Evolutionary conservation across 2,888 invertebrate genomes (phyloP).

Genomic region (Polymixis lichenea): DNA sequence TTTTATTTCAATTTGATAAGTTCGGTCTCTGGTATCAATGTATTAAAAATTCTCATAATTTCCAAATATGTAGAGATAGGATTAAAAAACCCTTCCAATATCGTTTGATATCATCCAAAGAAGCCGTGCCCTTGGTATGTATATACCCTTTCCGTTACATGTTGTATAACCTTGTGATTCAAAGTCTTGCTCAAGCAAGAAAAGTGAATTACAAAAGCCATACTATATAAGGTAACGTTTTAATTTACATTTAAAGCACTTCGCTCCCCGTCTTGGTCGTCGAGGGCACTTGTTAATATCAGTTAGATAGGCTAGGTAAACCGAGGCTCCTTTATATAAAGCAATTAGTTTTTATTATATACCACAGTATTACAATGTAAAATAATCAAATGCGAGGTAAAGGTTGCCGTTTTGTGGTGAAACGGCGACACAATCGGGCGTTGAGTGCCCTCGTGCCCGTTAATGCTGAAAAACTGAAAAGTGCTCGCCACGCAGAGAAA

Average conservation of each 20-base stretch:
- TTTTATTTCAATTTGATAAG: no score
- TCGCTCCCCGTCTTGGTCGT: slow-evolving; percentile 38
- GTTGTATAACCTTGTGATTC: slow-evolving; percentile 22
- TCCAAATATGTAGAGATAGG: no score
- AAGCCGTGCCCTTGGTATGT: no score
- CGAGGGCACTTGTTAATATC: slow-evolving; percentile 46
- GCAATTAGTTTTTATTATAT: slow-evolving; percentile 43
- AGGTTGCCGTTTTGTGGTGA: slow-evolving; percentile 6
- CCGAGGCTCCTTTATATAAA: slow-evolving; percentile 35
- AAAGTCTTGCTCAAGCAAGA: slow-evolving; percentile 39
- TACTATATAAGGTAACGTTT: slow-evolving; percentile 55
- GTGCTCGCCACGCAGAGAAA: slow-evolving; percentile 16
- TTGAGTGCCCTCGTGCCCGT: slow-evolving; percentile 25
- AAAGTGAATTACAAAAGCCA: slow-evolving; percentile 54
- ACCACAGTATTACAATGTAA: slow-evolving; percentile 3
- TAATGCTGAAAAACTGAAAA: slow-evolving; percentile 32
- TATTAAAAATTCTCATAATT: no score
- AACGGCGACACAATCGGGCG: slow-evolving; percentile 17
- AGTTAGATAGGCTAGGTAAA: slow-evolving; percentile 40
- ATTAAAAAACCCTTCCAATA: no score
- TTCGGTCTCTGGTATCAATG: no score
- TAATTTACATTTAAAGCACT: slow-evolving; percentile 63
- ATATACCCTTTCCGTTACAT: no score
- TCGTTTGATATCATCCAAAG: no score
- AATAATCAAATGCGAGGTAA: slow-evolving; percentile 27